Evolutionary conservation across 2,113 vertebrate genomes (phyloP), one percentile per base, ranked within the genome.

Genomic region (Brachyistius frenatus): DNA sequence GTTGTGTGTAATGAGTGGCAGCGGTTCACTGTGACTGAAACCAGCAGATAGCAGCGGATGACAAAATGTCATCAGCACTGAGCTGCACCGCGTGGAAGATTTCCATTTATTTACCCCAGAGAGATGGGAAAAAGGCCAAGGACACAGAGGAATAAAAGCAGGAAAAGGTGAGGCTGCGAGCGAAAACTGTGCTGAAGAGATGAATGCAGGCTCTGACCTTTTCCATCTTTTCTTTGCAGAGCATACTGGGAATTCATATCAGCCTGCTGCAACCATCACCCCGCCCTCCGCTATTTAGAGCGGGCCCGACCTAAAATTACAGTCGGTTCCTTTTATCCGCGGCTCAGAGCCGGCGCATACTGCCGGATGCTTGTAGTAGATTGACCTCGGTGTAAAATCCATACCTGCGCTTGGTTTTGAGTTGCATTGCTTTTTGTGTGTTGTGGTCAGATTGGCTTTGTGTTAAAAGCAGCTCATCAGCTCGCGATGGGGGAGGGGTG

Each of bases 161-260:
- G 66, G 68, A 66, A 77, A 85, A 85, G 86, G 81, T 84, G 87
- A 83, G 64, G 73, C 82, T 79, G 71, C 9, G 16, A 81, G 70
- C 46, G 66, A 83, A 87, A 86, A 50, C 66, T 71, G 65, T 10
- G 76, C 84, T 47, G 74, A 78, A 78, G 83, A 81, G 81, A 90
- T 78, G 78, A 87, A 86, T 83, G 71, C 70, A 4, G 71, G 50
- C 83, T 54, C 49, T 92, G 88, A 93, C 86, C 87, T 89, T 92
- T 79, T 78, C 83, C 67, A 36, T 88, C 61, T 83, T 71, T 87
- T 80, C 49, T 68, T 76, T 60, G 55, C 66, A 1, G 58, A 69
- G 66, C 70, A 64, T 16, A 37, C 71, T 67, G 89, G 85, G 81
- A 87, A 88, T 89, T 89, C 62, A 63, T 76, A 88, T 80, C 77